A percentile compares a stretch with the other conserved stretches of the same genome.
Conservation (phyloP, 2,113 vertebrate genomes). For the Girardinichthys multiradiatus region DNA sequence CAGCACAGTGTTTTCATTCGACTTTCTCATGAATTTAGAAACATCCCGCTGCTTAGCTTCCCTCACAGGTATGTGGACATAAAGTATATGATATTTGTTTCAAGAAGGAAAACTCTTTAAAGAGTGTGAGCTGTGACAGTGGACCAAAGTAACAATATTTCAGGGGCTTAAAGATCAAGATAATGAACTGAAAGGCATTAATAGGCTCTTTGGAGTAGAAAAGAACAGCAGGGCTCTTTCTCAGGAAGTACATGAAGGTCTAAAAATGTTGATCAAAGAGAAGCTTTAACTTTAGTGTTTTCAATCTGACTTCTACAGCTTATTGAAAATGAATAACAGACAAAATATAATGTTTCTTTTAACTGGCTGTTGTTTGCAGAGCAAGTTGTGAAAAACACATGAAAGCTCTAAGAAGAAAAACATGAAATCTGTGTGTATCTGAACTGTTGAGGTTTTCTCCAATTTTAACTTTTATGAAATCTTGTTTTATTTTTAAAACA, state of each 20-base stretch:
- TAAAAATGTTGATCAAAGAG: not conserved
- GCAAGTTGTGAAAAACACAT: no score
- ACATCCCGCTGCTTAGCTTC: not conserved
- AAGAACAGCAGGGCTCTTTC: not conserved
- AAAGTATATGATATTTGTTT: not conserved
- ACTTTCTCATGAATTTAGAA: not conserved
- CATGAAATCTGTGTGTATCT: no score
- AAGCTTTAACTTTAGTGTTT: not conserved
- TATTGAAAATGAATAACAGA: no score
- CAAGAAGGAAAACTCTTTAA: not conserved
- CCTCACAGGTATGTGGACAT: not conserved
- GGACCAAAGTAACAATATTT: not conserved
- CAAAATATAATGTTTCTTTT: no score
- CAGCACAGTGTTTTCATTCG: no score
- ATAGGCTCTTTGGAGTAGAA: not conserved
- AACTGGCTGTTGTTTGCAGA: no score
- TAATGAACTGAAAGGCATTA: not conserved
- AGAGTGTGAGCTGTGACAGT: not conserved
- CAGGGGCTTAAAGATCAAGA: not conserved
- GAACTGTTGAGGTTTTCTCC: no score
- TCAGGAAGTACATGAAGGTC: not conserved
- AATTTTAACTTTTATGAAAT: no score
- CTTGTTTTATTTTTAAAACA: no score
- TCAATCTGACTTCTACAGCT: no score
- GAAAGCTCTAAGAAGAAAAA: no score